Conservation (phyloP, 2,888 invertebrate genomes). For the Scaptomyza reducta region DNA sequence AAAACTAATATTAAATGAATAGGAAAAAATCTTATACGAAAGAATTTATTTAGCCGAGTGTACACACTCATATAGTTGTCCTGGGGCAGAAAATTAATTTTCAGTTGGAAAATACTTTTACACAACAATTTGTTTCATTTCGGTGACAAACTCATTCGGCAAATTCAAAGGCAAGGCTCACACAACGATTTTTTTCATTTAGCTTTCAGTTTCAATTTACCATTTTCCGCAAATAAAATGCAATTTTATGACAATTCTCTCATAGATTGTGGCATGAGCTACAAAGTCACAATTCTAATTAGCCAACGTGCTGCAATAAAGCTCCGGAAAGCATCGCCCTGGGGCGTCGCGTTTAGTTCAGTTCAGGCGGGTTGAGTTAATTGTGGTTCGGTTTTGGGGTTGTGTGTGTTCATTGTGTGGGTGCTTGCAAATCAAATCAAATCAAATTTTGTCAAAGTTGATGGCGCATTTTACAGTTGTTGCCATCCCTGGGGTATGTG, state of each 20-base stretch:
- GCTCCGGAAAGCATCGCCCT: constrained; percentile 50
- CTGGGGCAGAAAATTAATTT: no score
- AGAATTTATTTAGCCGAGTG: no score
- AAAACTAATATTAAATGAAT: no score
- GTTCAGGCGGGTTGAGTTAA: constrained; percentile 8
- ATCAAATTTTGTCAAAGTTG: constrained; percentile 74
- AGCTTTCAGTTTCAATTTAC: constrained; percentile 22
- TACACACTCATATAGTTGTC: no score
- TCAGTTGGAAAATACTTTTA: no score
- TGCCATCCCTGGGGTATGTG: constrained; percentile 12
- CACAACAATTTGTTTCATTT: no score
- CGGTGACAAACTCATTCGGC: neutral
- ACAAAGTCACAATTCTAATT: constrained; percentile 66
- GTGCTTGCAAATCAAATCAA: constrained; percentile 67
- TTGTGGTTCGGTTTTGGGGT: constrained; percentile 2
- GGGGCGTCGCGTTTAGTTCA: constrained; percentile 16
- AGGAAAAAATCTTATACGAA: no score
- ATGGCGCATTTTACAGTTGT: constrained; percentile 57
- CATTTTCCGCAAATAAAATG: constrained; percentile 64
- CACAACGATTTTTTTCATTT: constrained; percentile 22
- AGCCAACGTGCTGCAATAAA: constrained; percentile 68
- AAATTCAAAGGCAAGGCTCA: neutral
- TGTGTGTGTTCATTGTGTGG: constrained; percentile 28
- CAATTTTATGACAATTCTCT: constrained; percentile 69
- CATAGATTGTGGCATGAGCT: constrained; percentile 43